A percentile compares a stretch with the other conserved stretches of the same genome.
Conservation (phyloP, 2,888 invertebrate genomes). For the Hirudinaria manillensis region DNA sequence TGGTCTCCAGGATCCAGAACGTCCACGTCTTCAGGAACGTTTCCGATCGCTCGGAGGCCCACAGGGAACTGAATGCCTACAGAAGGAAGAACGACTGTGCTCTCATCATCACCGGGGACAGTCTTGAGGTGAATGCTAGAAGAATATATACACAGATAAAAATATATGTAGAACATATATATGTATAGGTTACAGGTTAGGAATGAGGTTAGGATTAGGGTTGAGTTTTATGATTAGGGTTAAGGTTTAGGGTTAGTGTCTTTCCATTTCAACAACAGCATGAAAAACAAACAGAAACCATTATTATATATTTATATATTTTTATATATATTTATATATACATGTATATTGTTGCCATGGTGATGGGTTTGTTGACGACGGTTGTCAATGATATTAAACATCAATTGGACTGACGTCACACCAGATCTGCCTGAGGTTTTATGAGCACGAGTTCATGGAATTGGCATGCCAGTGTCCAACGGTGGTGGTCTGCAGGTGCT, state of each 20-base stretch:
- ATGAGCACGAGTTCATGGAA: conserved; percentile 69
- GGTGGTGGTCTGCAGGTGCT: conserved; percentile 70
- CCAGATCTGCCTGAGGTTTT: conserved; percentile 64
- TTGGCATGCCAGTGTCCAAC: conserved; percentile 68
- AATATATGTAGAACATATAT: too few relatives aligned
- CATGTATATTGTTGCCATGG: too few relatives aligned
- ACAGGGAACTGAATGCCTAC: conserved; percentile 62
- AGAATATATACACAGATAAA: too few relatives aligned
- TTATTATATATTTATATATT: too few relatives aligned
- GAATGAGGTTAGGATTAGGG: too few relatives aligned
- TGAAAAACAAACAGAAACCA: too few relatives aligned
- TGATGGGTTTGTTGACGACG: too few relatives aligned
- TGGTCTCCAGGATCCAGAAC: conserved; percentile 75
- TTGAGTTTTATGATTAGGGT: neutral
- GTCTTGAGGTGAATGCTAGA: conserved; percentile 59
- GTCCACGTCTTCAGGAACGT: conserved; percentile 71
- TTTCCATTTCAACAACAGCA: too few relatives aligned
- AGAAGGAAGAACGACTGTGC: conserved; percentile 62
- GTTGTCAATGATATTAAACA: too few relatives aligned
- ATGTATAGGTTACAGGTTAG: too few relatives aligned
- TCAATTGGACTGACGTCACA: too few relatives aligned
- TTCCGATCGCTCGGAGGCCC: conserved; percentile 61
- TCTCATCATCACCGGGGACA: conserved; percentile 67
- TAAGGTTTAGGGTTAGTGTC: neutral
- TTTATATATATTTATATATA: too few relatives aligned